Conservation (phyloP, 2,113 vertebrate genomes). For the Silurus meridionalis region DNA sequence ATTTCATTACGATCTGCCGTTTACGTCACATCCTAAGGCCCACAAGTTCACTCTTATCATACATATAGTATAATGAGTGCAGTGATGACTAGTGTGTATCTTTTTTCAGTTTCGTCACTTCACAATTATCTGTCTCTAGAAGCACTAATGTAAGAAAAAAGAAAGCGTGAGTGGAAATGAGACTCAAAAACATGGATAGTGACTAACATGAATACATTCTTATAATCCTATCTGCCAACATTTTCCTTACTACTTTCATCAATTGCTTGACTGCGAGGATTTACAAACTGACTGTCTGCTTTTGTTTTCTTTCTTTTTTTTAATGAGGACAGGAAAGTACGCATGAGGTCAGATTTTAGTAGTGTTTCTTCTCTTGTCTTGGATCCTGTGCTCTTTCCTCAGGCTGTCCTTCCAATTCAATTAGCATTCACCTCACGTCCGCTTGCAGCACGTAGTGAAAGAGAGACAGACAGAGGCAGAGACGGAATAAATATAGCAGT, state of each 20-base stretch:
- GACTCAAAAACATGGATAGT: not conserved
- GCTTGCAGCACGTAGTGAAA: constrained; percentile 56
- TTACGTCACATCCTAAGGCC: not conserved
- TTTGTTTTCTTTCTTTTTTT: not conserved
- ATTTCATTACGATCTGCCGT: not conserved
- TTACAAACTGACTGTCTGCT: not conserved
- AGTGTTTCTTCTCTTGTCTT: not conserved
- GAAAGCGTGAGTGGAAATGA: not conserved
- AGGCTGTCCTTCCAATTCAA: constrained; percentile 21
- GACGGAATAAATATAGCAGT: constrained; percentile 16
- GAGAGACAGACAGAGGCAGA: constrained; percentile 21
- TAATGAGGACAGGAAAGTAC: not conserved
- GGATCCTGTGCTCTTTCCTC: not conserved
- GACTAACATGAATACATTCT: not conserved
- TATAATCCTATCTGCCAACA: not conserved
- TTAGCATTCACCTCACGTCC: constrained; percentile 69
- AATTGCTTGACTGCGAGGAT: not conserved
- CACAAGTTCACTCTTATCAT: not conserved
- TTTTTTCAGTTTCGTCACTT: not conserved
- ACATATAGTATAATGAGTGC: not conserved
- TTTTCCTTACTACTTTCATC: not conserved
- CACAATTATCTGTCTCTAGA: not conserved
- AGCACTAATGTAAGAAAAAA: not conserved
- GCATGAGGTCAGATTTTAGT: not conserved
- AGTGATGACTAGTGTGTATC: not conserved